Conservation (phyloP, 2,113 vertebrate species). For the Nothobranchius furzeri region DNA sequence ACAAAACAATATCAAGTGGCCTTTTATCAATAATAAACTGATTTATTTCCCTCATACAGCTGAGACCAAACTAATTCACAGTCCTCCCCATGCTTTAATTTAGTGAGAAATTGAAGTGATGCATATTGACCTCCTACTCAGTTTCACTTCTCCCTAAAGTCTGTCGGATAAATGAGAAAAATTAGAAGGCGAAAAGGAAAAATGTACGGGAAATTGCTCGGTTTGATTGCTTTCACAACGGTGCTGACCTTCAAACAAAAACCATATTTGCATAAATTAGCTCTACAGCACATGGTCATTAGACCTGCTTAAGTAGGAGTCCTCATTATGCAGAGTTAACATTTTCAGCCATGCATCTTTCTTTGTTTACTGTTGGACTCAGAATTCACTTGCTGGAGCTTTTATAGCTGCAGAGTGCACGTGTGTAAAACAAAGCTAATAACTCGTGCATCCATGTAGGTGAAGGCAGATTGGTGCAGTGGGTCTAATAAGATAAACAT, state of each 20-base stretch:
- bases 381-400: constrained; percentile 7
- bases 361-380: constrained; percentile 1
- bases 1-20: background rate
- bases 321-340: constrained; percentile 8
- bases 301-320: background rate
- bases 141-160: background rate
- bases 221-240: constrained; percentile 35
- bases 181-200: constrained; percentile 17
- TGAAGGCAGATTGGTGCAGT: constrained; percentile 19
- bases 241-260: constrained; percentile 11
- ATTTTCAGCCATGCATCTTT: constrained; percentile 2
- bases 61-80: constrained; percentile 16
- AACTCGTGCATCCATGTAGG: constrained; percentile 16
- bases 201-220: constrained; percentile 5
- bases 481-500: constrained; percentile 23
- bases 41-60: background rate
- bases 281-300: background rate
- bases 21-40: background rate
- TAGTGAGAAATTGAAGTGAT: constrained; percentile 35
- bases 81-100: constrained; percentile 42
- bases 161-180: constrained; percentile 25
- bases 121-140: constrained; percentile 19
- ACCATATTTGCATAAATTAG: background rate
- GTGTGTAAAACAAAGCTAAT: constrained; percentile 23
- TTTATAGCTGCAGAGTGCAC: constrained; percentile 13